phyloP scores from a whole-genome alignment of 2,888 invertebrate genomes.

The Cyclophora punctaria region DNA sequence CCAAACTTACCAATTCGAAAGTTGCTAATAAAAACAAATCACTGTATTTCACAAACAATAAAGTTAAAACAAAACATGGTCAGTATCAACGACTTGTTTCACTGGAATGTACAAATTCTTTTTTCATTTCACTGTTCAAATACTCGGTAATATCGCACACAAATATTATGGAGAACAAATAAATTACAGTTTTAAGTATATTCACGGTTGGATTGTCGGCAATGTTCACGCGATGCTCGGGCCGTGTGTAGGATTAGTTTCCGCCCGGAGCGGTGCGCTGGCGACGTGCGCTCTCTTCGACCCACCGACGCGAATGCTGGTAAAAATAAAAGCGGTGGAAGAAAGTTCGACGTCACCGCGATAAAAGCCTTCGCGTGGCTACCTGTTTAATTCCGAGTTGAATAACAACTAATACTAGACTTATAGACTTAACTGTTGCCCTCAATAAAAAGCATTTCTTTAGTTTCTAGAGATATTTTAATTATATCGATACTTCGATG shows the following conservation, averaged over 20 bases:
- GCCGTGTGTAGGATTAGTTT: constrained; percentile 25
- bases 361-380: constrained; percentile 55
- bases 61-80: constrained; percentile 54
- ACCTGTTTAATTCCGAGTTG: constrained; percentile 47
- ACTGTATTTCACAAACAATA: constrained; percentile 33
- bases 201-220: constrained; percentile 52
- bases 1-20: constrained; percentile 26
- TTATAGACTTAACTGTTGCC: constrained; percentile 39
- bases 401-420: constrained; percentile 48
- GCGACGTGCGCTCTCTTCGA: constrained; percentile 52
- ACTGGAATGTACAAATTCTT: constrained; percentile 36
- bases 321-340: constrained; percentile 54
- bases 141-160: constrained; percentile 25
- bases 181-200: constrained; percentile 36
- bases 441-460: constrained; percentile 19
- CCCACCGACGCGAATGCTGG: constrained; percentile 51
- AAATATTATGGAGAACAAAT: constrained; percentile 27
- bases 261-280: constrained; percentile 3
- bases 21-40: constrained; percentile 15
- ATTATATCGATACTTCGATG: no score
- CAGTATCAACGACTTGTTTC: constrained; percentile 47
- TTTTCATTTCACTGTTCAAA: constrained; percentile 26
- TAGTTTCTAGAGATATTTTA: background rate
- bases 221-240: constrained; percentile 26
- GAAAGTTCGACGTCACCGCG: constrained; percentile 62